phyloP scores from a whole-genome alignment of 2,797 vertebrate genomes.

The Microhierax caerulescens region DNA sequence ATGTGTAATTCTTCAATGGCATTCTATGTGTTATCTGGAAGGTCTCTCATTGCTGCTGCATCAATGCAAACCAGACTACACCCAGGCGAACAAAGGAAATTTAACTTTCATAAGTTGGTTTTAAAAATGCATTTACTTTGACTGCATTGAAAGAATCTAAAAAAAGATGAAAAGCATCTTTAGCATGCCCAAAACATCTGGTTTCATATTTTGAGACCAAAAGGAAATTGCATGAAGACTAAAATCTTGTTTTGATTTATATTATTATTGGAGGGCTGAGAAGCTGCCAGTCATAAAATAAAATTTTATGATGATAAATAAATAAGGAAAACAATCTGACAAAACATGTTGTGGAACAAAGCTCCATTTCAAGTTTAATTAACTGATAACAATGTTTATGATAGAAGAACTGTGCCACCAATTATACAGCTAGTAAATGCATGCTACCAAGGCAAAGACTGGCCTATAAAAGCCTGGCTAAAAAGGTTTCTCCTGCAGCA shows the following conservation, averaged over 20 bases:
- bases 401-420: conserved; percentile 83
- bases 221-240: conserved; percentile 96
- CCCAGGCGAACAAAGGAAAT: conserved; percentile 89
- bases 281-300: conserved; percentile 85
- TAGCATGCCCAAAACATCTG: conserved; percentile 94
- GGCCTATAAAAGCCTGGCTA: conserved; percentile 62
- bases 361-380: conserved; percentile 84
- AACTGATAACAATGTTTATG: conserved; percentile 89
- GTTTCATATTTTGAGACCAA: conserved; percentile 91
- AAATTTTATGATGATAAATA: conserved; percentile 87
- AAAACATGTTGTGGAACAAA: conserved; percentile 81
- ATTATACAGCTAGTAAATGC: conserved; percentile 83
- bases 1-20: conserved; percentile 73
- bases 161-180: conserved; percentile 94
- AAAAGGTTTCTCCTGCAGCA: conserved; percentile 59
- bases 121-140: conserved; percentile 90
- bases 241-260: conserved; percentile 98
- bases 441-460: conserved; percentile 64
- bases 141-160: conserved; percentile 83
- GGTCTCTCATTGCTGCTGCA: conserved; percentile 83
- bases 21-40: conserved; percentile 79
- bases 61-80: conserved; percentile 97
- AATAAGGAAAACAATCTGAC: conserved; percentile 85
- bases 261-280: conserved; percentile 88
- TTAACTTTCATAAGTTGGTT: conserved; percentile 89